Conservation (phyloP, 1,140 invertebrate species). For the Lamellibrachia luymesi region DNA sequence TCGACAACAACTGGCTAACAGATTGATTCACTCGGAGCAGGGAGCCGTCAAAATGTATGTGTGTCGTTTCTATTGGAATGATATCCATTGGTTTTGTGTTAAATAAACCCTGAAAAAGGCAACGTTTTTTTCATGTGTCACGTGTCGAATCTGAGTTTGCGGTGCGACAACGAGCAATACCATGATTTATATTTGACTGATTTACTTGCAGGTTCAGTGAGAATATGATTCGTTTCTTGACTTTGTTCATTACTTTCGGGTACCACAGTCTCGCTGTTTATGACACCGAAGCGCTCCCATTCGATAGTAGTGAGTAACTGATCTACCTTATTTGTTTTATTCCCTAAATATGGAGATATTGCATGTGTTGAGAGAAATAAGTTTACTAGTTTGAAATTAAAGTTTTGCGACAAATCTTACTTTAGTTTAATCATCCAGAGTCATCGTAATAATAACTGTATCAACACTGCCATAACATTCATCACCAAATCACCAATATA, state of each 20-base stretch:
- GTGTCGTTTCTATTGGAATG: background rate
- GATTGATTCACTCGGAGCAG: background rate
- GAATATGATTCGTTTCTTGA: background rate
- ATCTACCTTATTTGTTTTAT: background rate
- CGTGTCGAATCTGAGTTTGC: background rate
- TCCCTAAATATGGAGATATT: too few species aligned
- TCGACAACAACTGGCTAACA: background rate
- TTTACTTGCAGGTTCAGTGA: background rate
- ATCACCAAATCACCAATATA: too few species aligned
- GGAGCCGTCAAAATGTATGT: background rate
- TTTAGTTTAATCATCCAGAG: background rate
- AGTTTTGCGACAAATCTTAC: background rate
- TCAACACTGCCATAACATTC: background rate
- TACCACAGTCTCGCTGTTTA: background rate
- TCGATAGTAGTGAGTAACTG: background rate
- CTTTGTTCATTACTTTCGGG: background rate
- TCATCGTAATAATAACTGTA: background rate
- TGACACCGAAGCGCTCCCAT: background rate
- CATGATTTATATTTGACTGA: background rate
- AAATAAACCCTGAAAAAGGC: background rate
- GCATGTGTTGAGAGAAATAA: background rate
- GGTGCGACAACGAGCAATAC: background rate
- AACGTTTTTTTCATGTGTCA: background rate
- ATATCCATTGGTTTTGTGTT: background rate
- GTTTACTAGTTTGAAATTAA: background rate